Percentiles rank a stretch among this genome's conserved stretches.
These are phyloP conservation scores for Columbina picui DNA, from an alignment of 2,113 vertebrate species.

Conservation along the genomic window DNA sequence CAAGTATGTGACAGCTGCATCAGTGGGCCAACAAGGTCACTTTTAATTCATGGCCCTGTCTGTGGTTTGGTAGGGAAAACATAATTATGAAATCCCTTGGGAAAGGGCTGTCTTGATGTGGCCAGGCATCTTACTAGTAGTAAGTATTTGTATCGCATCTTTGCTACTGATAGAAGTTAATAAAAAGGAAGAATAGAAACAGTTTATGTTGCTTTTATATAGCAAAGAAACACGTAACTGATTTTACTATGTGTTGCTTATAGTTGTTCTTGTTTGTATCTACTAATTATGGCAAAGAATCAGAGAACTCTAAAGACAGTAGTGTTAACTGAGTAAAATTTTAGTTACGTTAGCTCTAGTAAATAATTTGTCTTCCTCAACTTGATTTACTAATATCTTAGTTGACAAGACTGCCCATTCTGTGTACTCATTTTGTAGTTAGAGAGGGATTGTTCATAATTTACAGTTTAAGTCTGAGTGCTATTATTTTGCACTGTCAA, in stretches of 20 bases:
- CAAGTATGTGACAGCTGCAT: constrained; percentile 40
- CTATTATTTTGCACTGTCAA: constrained; percentile 69
- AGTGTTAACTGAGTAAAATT: constrained; percentile 56
- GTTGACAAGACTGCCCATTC: constrained; percentile 67
- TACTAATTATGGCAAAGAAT: constrained; percentile 52
- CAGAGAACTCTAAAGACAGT: constrained; percentile 12
- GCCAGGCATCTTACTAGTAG: background rate
- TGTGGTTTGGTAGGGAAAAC: constrained; percentile 56
- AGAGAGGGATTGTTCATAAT: constrained; percentile 71
- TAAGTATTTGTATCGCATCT: background rate
- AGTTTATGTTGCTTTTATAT: background rate
- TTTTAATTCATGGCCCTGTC: constrained; percentile 29
- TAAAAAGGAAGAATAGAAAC: background rate
- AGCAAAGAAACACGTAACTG: background rate
- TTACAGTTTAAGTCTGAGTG: constrained; percentile 63
- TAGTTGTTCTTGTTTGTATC: constrained; percentile 37
- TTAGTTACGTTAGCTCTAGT: constrained; percentile 51
- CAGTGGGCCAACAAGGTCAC: constrained; percentile 17
- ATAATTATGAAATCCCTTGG: constrained; percentile 56
- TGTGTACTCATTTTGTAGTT: constrained; percentile 65
- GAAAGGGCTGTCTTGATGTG: constrained; percentile 6
- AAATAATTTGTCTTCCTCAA: constrained; percentile 70
- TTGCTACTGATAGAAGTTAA: background rate
- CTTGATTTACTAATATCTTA: constrained; percentile 66
- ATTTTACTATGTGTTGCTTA: background rate